A percentile compares a stretch with the other conserved stretches of the same genome.
These are phyloP conservation scores for Rhodinocichla rosea DNA, from an alignment of 2,113 vertebrate genomes.

Conservation along the genomic window DNA sequence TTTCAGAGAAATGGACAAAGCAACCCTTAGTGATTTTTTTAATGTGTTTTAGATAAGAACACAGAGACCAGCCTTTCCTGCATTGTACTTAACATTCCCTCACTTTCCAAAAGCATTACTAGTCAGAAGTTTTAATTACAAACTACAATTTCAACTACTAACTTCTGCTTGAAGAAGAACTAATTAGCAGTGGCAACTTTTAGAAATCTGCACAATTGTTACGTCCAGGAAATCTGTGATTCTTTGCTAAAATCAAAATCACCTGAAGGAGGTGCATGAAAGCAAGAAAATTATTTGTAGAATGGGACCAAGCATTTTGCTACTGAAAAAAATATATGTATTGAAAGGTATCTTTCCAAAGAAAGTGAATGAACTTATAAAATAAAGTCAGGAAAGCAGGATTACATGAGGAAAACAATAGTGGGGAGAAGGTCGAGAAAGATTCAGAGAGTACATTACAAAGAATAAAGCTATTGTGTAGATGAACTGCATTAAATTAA, in stretches of 20 bases:
- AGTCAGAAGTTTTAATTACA: not conserved
- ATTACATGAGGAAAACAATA: not conserved
- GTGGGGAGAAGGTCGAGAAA: not conserved
- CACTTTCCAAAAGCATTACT: not conserved
- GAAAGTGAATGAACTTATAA: not conserved
- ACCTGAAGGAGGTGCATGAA: not conserved
- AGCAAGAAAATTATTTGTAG: not conserved
- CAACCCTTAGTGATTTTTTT: not conserved
- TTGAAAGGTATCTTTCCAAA: not conserved
- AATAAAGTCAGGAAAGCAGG: not conserved
- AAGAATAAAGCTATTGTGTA: not conserved
- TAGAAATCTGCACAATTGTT: not conserved
- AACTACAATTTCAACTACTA: not conserved
- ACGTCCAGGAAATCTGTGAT: not conserved
- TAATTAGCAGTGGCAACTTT: not conserved
- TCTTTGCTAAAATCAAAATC: not conserved
- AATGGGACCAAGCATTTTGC: not conserved
- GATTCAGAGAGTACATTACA: not conserved
- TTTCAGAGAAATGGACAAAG: not conserved
- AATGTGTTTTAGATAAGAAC: not conserved
- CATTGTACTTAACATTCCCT: not conserved
- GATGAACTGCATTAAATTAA: not conserved
- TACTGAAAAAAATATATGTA: not conserved
- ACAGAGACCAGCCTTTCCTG: not conserved
- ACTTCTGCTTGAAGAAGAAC: not conserved